Conservation (phyloP, 2,888 invertebrate genomes). For the Colletes collaris region DNA sequence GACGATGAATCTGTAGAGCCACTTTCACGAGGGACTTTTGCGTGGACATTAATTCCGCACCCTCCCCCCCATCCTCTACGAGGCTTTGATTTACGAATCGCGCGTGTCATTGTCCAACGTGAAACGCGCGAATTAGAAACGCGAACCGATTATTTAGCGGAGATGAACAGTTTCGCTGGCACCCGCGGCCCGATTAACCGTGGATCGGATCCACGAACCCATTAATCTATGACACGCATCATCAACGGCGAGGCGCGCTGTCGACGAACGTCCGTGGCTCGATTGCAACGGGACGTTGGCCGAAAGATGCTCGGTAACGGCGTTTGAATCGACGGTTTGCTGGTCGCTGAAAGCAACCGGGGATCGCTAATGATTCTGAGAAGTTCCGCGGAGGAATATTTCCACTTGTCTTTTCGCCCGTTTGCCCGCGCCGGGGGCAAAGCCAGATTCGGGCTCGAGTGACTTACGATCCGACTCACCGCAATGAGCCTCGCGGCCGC, state of each 20-base stretch:
- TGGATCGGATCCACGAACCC: conserved; percentile 13
- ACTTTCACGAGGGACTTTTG: neutral
- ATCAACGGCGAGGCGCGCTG: conserved; percentile 23
- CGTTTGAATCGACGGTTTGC: conserved; percentile 55
- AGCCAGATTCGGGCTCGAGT: conserved; percentile 25
- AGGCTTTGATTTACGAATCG: conserved; percentile 24
- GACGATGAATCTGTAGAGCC: neutral
- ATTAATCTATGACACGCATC: conserved; percentile 50
- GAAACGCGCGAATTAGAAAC: conserved; percentile 20
- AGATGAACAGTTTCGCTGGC: conserved; percentile 41
- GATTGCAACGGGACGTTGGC: conserved; percentile 1
- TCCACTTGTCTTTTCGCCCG: conserved; percentile 1
- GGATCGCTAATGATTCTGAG: conserved; percentile 64
- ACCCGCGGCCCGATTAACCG: conserved; percentile 29
- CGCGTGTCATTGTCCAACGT: conserved; percentile 7
- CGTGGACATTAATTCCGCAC: neutral
- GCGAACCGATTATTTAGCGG: conserved; percentile 36
- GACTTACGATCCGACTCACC: conserved; percentile 37
- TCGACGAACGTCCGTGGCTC: conserved; percentile 15
- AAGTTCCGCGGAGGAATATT: conserved; percentile 57
- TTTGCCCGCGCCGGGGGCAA: conserved; percentile 16
- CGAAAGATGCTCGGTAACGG: conserved; percentile 42
- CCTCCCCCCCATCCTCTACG: neutral
- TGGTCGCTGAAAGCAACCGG: conserved; percentile 25
- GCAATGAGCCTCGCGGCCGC: conserved; percentile 14